Evolutionary conservation across 2,113 vertebrate species (phyloP), one percentile per base, ranked within the genome.

Genomic region (Copsychus sechellarum): DNA sequence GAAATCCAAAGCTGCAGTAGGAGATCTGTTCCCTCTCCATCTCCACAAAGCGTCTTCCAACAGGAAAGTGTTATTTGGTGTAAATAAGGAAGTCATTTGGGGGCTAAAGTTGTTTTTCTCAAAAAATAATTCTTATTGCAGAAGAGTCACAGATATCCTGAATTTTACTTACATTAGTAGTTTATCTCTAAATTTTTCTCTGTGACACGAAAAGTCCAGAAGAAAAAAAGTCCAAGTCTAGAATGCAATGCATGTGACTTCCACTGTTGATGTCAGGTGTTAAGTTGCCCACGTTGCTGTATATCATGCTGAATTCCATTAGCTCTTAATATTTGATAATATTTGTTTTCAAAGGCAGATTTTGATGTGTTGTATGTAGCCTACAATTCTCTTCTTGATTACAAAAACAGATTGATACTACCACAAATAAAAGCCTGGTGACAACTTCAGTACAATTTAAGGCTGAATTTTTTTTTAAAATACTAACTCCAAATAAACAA

Each of bases 41-140:
- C 14, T 29, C 50, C n/a, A 80, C n/a, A 56, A 36, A 60, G 6
- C 22, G 31, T 45, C 56, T 81, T 29, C 57, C 22, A 48, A 20
- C 12, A 47, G 3, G 25, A 33, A 73, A 43, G 47, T 17, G 14
- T 9, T 54, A 23, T 22, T 88, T 77, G 36, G 6, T 56, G 14
- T 66, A 67, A 78, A 71, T 26, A 5, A 33, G 13, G 15, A 60
- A 24, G 5, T 34, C 3, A 86, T 45, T 61, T 70, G 3, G 9
- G 14, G 22, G 4, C 7, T n/a, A 64, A 88, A 90, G 51, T 73
- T 91, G 71, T 94, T 93, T 90, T 69, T 71, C 53, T 60, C 74
- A 61, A 14, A 84, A 95, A 94, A 86, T 92, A 91, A 86, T 82
- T 22, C 66, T 94, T 84, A 71, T 78, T 88, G 17, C 14, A 40